Conservation (phyloP, 2,113 vertebrate species). For the Rutilus rutilus region DNA sequence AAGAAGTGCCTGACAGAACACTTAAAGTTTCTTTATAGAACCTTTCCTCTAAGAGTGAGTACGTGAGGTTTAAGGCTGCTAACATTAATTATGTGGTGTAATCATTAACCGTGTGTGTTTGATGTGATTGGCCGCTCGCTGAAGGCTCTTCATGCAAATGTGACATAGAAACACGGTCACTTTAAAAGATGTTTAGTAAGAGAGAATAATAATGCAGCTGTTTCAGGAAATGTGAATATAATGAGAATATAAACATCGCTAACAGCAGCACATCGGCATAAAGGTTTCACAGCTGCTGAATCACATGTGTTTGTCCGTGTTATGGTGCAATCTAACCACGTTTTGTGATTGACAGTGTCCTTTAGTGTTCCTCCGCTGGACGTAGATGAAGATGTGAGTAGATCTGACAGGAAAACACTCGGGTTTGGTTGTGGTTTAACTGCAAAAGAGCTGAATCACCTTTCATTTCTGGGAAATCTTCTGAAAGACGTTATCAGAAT, state of each 20-base stretch:
- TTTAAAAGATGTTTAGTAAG: not conserved
- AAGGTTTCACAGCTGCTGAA: not conserved
- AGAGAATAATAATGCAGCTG: not conserved
- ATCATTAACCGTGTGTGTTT: not conserved
- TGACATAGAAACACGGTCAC: not conserved
- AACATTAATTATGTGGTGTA: not conserved
- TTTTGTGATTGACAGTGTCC: not conserved
- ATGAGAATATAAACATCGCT: not conserved
- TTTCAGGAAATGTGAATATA: not conserved
- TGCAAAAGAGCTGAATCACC: not conserved
- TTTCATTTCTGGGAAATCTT: not conserved
- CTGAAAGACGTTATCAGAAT: not conserved
- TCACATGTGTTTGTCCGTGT: not conserved
- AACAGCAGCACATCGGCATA: not conserved
- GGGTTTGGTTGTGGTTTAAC: not conserved
- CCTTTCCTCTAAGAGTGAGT: too few species aligned
- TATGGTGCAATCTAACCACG: not conserved
- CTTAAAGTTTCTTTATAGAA: too few species aligned
- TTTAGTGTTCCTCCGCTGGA: not conserved
- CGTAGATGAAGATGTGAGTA: not conserved
- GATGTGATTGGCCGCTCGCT: not conserved
- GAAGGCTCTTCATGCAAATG: not conserved
- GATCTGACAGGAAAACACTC: conserved; percentile 1
- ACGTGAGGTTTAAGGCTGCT: not conserved
- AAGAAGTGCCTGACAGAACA: too few species aligned